Evolutionary conservation across 2,888 invertebrate species (phyloP), one percentile per base, ranked within the genome.

Genomic region (Nomada lathburiana): DNA sequence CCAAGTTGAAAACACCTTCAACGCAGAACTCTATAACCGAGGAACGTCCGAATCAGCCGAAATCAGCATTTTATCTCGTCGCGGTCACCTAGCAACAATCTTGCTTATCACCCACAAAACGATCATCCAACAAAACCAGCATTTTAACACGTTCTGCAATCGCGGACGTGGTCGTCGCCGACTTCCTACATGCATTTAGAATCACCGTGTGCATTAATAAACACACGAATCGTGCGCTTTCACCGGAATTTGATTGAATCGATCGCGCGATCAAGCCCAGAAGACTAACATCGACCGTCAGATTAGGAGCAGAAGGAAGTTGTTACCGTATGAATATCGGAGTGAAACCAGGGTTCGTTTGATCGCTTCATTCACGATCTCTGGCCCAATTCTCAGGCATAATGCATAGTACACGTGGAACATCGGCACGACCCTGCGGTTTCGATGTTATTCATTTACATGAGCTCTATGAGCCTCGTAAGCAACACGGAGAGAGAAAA

Each of bases 241-340:
- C 86, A 82, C 82, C 64, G 63, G 42, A 74, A 74, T 81, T 82
- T 83, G 82, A 87, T 83, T 76, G 81, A 80, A 80, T 82, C 74
- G 80, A 64, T 57, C 67, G 62, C 62, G 65, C 50, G 75, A 80
- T 79, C 75, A 20, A 47, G 53, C 71, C 67, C 76, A 23, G 63
- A 59, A 64, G 77, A 80, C 62, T 29, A 63, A 23, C 47, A 55
- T 44, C 64, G 18, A 2, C 57, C 5, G 23, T 18, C 18, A 44
- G 16, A 42, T 1, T 29, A 44, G 76, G 36, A 72, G 68, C 2
- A 23, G 57, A 57, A 80, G 78, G 84, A 86, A 86, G 82, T 86
- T 86, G 84, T 84, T 84, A 80, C 62, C 76, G 74, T 76, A 67
- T 20, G 77, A 73, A 78, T 59, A 80, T 71, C 67, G 67, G 80